phyloP scores from a whole-genome alignment of 2,888 invertebrate species.

The Nasonovia ribisnigri region DNA sequence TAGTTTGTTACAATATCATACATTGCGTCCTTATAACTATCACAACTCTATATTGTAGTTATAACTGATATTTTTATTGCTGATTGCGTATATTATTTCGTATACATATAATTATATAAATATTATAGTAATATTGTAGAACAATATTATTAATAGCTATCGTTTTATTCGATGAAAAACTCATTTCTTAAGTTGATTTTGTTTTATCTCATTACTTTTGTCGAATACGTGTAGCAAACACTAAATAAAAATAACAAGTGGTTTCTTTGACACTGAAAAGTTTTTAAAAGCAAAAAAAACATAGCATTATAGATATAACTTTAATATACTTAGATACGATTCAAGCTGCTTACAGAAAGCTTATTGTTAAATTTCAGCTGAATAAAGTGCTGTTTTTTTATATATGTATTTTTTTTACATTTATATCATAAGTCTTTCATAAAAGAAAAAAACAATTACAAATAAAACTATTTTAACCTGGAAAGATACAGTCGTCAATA shows the following conservation, averaged over 20 bases:
- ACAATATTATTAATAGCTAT: neutral
- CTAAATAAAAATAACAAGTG: slow-evolving; percentile 36
- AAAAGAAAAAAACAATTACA: slow-evolving; percentile 24
- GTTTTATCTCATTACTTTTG: neutral
- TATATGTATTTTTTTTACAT: neutral
- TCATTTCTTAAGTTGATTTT: neutral
- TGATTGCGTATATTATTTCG: neutral
- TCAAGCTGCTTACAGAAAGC: slow-evolving; percentile 21
- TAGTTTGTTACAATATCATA: neutral
- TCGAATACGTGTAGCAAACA: neutral
- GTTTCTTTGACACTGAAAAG: slow-evolving; percentile 19
- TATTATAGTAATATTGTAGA: neutral
- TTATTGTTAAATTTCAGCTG: neutral
- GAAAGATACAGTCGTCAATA: neutral
- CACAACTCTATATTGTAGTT: too few species aligned
- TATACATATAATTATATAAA: neutral
- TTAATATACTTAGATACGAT: neutral
- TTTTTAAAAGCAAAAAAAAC: neutral
- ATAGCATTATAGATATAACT: neutral
- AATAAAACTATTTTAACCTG: neutral
- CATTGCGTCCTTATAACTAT: neutral
- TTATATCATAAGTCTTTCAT: neutral
- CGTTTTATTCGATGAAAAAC: neutral
- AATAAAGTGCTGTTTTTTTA: neutral
- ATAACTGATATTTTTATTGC: too few species aligned